These are phyloP conservation scores for Oncorhynchus tshawytscha DNA, from an alignment of 2,113 vertebrate species.

Conservation along the genomic window DNA sequence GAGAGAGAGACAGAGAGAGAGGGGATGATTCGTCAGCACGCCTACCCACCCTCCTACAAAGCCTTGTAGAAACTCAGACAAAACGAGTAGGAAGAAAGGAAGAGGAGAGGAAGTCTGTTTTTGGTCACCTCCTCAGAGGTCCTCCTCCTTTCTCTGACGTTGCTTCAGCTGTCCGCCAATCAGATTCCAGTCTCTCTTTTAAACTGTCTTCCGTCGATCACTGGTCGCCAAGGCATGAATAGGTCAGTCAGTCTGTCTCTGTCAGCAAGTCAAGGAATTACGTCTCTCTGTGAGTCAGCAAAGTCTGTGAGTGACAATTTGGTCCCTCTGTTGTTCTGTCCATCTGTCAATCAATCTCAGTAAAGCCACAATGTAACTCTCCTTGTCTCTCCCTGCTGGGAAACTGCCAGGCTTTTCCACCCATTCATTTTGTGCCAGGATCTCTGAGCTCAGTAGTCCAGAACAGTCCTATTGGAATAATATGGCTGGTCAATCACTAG, in stretches of 20 bases:
- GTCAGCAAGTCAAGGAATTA: neutral
- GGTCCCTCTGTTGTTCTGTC: neutral
- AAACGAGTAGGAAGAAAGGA: neutral
- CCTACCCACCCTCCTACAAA: neutral
- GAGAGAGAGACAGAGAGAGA: neutral
- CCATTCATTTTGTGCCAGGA: slow-evolving; percentile 11
- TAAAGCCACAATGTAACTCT: slow-evolving; percentile 13
- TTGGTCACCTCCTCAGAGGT: slow-evolving; percentile 6
- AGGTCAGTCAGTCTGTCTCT: slow-evolving; percentile 3
- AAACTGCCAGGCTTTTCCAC: neutral
- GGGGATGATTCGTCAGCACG: slow-evolving; percentile 2
- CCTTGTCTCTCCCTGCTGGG: neutral
- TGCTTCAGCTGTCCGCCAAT: neutral
- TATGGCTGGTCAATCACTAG: neutral
- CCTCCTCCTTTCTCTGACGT: neutral
- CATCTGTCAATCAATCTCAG: slow-evolving; percentile 16
- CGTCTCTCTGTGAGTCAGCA: no score
- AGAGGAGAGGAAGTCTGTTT: slow-evolving; percentile 2
- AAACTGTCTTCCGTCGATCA: neutral
- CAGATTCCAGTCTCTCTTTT: neutral
- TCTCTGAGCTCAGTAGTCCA: slow-evolving; percentile 27
- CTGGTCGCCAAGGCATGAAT: neutral
- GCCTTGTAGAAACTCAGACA: neutral
- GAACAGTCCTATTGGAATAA: slow-evolving; percentile 9
- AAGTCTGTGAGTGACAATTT: no score